A percentile compares a stretch with the other conserved stretches of the same genome.
Conservation (phyloP, 2,113 vertebrate genomes). For the Mohoua ochrocephala region DNA sequence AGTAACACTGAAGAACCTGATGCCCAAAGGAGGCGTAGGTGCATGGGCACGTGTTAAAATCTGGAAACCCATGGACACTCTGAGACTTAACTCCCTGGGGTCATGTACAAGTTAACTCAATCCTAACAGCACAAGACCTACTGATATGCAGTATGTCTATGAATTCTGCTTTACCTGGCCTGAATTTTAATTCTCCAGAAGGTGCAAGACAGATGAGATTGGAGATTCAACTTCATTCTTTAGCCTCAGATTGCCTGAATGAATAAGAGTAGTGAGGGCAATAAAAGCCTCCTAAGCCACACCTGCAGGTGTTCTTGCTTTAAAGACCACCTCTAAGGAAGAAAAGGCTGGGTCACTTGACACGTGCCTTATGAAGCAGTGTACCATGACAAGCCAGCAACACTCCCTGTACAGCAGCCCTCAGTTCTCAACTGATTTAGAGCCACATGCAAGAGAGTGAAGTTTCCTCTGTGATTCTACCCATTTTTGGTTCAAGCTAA, state of each 20-base stretch:
- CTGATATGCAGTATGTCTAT: accelerated
- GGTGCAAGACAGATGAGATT: neutral
- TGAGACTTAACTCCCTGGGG: neutral
- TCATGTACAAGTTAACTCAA: neutral
- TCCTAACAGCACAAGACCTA: neutral
- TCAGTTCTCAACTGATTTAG: neutral
- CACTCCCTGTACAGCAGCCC: neutral
- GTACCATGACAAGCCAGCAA: neutral
- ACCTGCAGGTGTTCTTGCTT: neutral
- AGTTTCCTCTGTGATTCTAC: neutral
- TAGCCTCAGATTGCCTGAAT: neutral
- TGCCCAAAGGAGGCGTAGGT: neutral
- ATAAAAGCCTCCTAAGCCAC: neutral
- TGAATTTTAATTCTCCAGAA: neutral
- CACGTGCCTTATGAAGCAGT: neutral
- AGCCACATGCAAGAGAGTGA: neutral
- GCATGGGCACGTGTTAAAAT: neutral
- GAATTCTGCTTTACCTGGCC: neutral
- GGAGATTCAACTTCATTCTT: neutral
- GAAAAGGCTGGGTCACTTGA: neutral
- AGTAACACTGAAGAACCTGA: neutral
- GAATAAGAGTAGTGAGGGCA: neutral
- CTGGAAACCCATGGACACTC: neutral
- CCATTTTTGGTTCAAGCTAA: neutral
- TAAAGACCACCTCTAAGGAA: neutral